phyloP scores from a whole-genome alignment of 2,888 invertebrate species.

The Caprella mutica region DNA sequence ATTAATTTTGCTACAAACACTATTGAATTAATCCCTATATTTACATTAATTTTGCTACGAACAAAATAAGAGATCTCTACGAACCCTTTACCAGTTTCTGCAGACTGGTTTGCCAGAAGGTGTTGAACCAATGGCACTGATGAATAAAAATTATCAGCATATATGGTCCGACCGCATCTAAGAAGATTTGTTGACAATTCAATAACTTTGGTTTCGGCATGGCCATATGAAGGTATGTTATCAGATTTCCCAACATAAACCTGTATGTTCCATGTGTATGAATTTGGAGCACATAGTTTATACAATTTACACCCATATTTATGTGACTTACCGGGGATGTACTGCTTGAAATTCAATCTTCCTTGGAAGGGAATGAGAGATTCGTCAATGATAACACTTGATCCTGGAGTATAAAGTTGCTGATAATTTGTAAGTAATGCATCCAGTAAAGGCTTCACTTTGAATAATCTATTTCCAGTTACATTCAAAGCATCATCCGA shows the following conservation, averaged over 20 bases:
- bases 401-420: constrained; percentile 3
- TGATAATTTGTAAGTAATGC: not conserved
- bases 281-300: constrained; percentile 12
- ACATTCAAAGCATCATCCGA: not conserved
- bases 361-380: constrained; percentile 13
- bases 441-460: constrained; percentile 8
- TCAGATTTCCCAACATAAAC: constrained; percentile 3
- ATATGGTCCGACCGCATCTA: constrained; percentile 1
- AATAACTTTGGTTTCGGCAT: not conserved
- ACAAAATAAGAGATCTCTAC: too few species aligned
- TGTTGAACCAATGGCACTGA: constrained; percentile 5
- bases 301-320: constrained; percentile 19
- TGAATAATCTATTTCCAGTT: constrained; percentile 3
- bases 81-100: too few species aligned
- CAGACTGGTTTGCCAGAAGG: too few species aligned
- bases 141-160: constrained; percentile 10
- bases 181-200: constrained; percentile 3
- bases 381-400: constrained; percentile 12
- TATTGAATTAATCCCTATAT: too few species aligned
- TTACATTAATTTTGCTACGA: too few species aligned
- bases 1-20: too few species aligned
- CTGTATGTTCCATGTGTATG: constrained; percentile 10
- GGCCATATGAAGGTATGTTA: not conserved
- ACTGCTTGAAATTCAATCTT: constrained; percentile 2
- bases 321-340: constrained; percentile 12